phyloP scores from a whole-genome alignment of 2,797 vertebrate genomes.

The Cirrhinus mrigala region DNA sequence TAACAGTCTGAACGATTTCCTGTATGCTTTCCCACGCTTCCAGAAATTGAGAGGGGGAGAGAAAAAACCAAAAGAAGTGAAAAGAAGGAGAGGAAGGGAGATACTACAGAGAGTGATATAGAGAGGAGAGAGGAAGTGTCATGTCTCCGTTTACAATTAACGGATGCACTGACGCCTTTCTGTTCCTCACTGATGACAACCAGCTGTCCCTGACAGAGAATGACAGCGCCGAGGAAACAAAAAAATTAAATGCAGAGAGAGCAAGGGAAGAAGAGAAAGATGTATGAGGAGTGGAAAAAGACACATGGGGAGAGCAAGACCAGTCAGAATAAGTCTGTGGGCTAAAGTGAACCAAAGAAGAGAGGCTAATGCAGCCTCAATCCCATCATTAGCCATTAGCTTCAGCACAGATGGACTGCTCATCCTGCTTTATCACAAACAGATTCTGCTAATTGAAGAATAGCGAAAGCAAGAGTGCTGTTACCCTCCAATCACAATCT shows the following conservation, averaged over 20 bases:
- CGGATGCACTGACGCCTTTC: slow-evolving; percentile 41
- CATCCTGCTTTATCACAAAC: slow-evolving; percentile 44
- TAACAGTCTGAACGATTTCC: slow-evolving; percentile 60
- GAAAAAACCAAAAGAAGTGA: slow-evolving; percentile 25
- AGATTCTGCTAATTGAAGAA: slow-evolving; percentile 46
- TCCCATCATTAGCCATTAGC: slow-evolving; percentile 35
- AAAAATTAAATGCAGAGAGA: slow-evolving; percentile 12
- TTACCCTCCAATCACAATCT: slow-evolving; percentile 10
- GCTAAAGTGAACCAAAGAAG: slow-evolving; percentile 6
- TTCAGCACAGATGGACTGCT: not conserved
- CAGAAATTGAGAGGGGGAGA: slow-evolving; percentile 40
- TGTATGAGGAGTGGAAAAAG: slow-evolving; percentile 4
- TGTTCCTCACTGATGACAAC: slow-evolving; percentile 53
- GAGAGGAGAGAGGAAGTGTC: slow-evolving; percentile 48
- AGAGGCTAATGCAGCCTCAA: slow-evolving; percentile 38
- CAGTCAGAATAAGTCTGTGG: not conserved
- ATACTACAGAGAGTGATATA: slow-evolving; percentile 24
- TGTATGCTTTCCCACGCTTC: slow-evolving; percentile 62
- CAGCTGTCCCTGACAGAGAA: slow-evolving; percentile 42
- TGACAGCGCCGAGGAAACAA: not conserved
- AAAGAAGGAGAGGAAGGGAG: slow-evolving; percentile 35
- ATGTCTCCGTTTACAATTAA: slow-evolving; percentile 48
- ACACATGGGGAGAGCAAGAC: slow-evolving; percentile 15
- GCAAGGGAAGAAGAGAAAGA: slow-evolving; percentile 19
- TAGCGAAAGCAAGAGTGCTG: slow-evolving; percentile 28